Conservation (phyloP, 2,113 vertebrate species). For the Numida meleagris region DNA sequence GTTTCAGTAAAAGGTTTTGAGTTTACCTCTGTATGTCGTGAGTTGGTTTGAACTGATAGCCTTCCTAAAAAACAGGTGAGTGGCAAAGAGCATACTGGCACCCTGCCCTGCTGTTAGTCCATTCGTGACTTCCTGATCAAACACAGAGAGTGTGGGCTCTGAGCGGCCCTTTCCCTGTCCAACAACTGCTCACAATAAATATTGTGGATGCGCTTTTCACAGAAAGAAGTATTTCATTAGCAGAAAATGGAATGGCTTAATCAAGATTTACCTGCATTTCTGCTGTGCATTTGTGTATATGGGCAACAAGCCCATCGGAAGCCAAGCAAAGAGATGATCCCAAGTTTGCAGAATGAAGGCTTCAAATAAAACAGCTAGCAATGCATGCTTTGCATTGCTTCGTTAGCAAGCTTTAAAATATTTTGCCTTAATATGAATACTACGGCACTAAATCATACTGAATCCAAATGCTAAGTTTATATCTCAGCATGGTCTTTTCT, state of each 20-base stretch:
- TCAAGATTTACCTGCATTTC: accelerated
- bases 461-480: not conserved
- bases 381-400: not conserved
- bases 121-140: not conserved
- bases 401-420: not conserved
- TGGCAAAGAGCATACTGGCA: not conserved
- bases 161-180: not conserved
- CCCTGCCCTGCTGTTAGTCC: not conserved
- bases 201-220: not conserved
- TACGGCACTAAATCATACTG: not conserved
- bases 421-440: not conserved
- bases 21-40: not conserved
- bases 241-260: not conserved
- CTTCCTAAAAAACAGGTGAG: not conserved
- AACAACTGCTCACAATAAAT: not conserved
- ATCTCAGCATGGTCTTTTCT: not conserved
- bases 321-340: not conserved
- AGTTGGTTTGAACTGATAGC: not conserved
- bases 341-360: not conserved
- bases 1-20: not conserved
- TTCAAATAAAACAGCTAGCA: not conserved
- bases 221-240: not conserved
- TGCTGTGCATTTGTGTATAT: accelerated
- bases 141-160: not conserved
- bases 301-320: not conserved